A percentile compares a stretch with the other conserved stretches of the same genome.
Conservation (phyloP, 2,888 invertebrate species). For the Apotomis turbidana region DNA sequence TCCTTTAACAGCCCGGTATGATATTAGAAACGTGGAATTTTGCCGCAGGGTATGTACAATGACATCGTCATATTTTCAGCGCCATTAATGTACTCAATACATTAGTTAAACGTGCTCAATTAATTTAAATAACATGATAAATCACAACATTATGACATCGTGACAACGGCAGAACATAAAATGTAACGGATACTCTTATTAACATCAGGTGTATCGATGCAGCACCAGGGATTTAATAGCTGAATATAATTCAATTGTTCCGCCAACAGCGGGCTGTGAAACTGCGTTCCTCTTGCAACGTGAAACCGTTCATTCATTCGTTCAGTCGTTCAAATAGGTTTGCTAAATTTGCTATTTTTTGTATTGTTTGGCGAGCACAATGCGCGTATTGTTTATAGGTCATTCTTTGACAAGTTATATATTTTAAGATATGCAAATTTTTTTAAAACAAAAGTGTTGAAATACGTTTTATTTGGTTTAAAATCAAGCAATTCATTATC, state of each 20-base stretch:
- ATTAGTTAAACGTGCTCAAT: no score
- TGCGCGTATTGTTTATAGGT: constrained; percentile 21
- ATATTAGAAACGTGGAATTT: no score
- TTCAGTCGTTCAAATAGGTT: constrained; percentile 36
- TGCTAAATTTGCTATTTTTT: constrained; percentile 39
- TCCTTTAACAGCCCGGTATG: no score
- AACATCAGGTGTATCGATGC: constrained; percentile 37
- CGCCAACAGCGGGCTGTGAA: constrained; percentile 64
- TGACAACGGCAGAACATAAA: constrained; percentile 12
- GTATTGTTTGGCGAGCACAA: constrained; percentile 19
- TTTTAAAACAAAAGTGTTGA: no score
- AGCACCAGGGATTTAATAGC: constrained; percentile 42
- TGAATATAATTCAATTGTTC: constrained; percentile 74
- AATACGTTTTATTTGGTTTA: no score
- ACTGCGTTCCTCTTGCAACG: constrained; percentile 65
- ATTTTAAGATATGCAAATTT: no score
- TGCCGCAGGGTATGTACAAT: no score
- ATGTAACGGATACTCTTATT: constrained; percentile 19
- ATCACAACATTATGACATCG: neutral
- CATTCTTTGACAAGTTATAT: neutral
- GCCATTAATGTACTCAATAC: no score
- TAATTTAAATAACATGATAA: neutral
- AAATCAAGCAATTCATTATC: no score
- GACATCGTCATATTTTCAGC: no score
- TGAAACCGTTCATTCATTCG: constrained; percentile 47